phyloP scores from a whole-genome alignment of 2,113 vertebrate genomes.

The Tretioscincus oriximinensis region DNA sequence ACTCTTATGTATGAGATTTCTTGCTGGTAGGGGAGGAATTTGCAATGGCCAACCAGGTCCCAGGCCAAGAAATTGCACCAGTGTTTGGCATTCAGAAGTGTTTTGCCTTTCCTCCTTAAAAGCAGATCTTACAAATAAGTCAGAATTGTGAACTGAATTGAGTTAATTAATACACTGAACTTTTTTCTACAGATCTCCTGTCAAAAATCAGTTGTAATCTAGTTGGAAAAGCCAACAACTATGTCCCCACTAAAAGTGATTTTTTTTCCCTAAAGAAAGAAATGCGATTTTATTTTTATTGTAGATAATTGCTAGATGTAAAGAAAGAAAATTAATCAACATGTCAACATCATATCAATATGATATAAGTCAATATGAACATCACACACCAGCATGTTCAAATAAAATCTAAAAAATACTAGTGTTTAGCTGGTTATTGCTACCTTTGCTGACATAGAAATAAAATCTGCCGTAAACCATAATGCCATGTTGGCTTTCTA shows the following conservation, averaged over 20 bases:
- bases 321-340: not conserved
- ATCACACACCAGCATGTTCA: too few relatives aligned
- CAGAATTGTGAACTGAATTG: not conserved
- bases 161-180: not conserved
- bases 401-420: too few relatives aligned
- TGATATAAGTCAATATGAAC: too few relatives aligned
- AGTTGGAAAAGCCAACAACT: not conserved
- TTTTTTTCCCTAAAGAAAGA: not conserved
- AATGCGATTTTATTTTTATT: not conserved
- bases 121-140: not conserved
- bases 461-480: too few relatives aligned
- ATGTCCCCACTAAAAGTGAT: not conserved
- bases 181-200: not conserved
- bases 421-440: too few relatives aligned
- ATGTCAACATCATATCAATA: too few relatives aligned
- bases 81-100: constrained; percentile 13
- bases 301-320: not conserved
- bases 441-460: too few relatives aligned
- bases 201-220: constrained; percentile 2
- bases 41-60: not conserved
- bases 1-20: not conserved
- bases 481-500: too few relatives aligned
- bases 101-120: not conserved
- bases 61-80: not conserved
- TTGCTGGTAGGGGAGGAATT: not conserved